These are phyloP conservation scores for Mylabris phalerata DNA, from an alignment of 1,140 invertebrate species.

Conservation along the genomic window DNA sequence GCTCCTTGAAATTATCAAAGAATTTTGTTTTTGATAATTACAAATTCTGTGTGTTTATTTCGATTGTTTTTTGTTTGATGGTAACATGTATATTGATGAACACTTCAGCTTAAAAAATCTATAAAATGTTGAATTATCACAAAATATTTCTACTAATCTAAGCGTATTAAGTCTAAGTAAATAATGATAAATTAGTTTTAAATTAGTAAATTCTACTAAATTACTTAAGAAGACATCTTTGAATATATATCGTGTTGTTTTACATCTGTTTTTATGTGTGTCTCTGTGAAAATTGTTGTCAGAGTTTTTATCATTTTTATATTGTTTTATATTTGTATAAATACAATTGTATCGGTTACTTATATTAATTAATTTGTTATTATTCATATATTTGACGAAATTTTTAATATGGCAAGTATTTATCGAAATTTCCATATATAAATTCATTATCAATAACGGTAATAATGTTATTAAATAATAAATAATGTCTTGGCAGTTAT, in stretches of 20 bases:
- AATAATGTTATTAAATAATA: slow-evolving; percentile 27
- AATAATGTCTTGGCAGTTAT: slow-evolving; percentile 26
- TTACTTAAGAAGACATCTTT: slow-evolving; percentile 10
- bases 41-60: slow-evolving; percentile 3
- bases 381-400: background rate
- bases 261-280: slow-evolving; percentile 14
- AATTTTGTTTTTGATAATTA: background rate
- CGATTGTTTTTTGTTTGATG: slow-evolving; percentile 1
- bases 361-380: slow-evolving; percentile 7
- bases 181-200: slow-evolving; percentile 8
- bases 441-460: slow-evolving; percentile 23
- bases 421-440: slow-evolving; percentile 8
- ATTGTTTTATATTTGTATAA: slow-evolving; percentile 11
- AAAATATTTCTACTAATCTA: slow-evolving; percentile 16
- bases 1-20: too few relatives aligned
- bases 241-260: slow-evolving; percentile 12
- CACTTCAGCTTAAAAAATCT: slow-evolving; percentile 16
- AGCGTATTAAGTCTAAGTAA: slow-evolving; percentile 18
- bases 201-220: slow-evolving; percentile 14
- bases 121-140: slow-evolving; percentile 15
- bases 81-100: slow-evolving; percentile 13
- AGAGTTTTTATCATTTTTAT: slow-evolving; percentile 28
- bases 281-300: slow-evolving; percentile 39
- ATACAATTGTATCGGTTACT: slow-evolving; percentile 6
- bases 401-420: slow-evolving; percentile 13